A percentile compares a stretch with the other conserved stretches of the same genome.
These are phyloP conservation scores for Zoroaster sp. DNA, from an alignment of 53 echinoderm and acorn worm genomes.

Conservation along the genomic window DNA sequence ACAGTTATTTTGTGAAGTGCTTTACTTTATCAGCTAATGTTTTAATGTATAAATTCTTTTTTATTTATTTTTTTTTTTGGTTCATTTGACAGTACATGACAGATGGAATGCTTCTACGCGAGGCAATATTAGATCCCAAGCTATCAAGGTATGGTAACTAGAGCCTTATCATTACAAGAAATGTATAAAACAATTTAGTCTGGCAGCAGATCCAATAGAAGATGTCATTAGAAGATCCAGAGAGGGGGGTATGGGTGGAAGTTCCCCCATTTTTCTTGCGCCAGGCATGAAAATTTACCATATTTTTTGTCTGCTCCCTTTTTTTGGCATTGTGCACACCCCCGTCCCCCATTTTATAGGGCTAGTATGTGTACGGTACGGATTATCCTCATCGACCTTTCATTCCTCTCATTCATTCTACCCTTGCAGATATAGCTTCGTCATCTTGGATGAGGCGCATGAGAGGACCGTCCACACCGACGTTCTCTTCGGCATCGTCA, in stretches of 20 bases:
- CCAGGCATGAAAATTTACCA: too few relatives aligned
- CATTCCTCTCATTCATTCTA: background rate
- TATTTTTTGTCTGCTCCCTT: too few relatives aligned
- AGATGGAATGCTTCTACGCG: conserved; percentile 97
- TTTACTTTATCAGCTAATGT: too few relatives aligned
- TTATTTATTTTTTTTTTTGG: background rate
- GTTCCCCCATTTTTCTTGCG: too few relatives aligned
- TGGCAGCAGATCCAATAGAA: too few relatives aligned
- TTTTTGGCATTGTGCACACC: too few relatives aligned
- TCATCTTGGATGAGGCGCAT: conserved; percentile 94
- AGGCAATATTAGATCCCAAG: conserved; percentile 86
- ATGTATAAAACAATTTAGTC: background rate
- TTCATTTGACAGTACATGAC: conserved; percentile 84
- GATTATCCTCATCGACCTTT: background rate
- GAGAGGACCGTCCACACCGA: conserved; percentile 98
- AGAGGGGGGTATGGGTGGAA: too few relatives aligned
- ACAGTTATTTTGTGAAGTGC: too few relatives aligned
- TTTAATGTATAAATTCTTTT: background rate
- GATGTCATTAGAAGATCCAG: too few relatives aligned
- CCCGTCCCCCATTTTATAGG: background rate
- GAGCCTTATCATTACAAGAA: too few relatives aligned
- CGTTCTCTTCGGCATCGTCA: conserved; percentile 92
- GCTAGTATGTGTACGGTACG: background rate
- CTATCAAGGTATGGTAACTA: conserved; percentile 82
- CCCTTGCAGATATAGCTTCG: conserved; percentile 70